Conservation (phyloP, 2,888 invertebrate genomes). For the Thymelicus sylvestris region DNA sequence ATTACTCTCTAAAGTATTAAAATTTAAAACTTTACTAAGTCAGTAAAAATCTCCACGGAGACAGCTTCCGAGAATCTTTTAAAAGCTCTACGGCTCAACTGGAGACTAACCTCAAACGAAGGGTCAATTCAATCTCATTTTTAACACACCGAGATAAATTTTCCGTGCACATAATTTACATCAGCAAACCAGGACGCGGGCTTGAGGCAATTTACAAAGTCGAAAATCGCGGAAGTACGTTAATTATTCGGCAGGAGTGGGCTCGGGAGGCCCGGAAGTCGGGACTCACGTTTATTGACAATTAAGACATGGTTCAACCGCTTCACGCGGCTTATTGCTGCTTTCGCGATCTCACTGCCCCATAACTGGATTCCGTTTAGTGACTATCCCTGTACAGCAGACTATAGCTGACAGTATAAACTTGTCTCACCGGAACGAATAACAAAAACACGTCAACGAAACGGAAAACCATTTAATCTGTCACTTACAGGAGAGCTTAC, state of each 20-base stretch:
- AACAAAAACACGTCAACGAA: slow-evolving; percentile 5
- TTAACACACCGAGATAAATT: slow-evolving; percentile 79
- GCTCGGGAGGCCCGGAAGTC: slow-evolving; percentile 56
- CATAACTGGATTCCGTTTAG: slow-evolving; percentile 56
- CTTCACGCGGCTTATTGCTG: slow-evolving; percentile 71
- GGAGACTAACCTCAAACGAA: slow-evolving; percentile 57
- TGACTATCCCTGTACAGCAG: slow-evolving; percentile 48
- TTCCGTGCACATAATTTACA: slow-evolving; percentile 81
- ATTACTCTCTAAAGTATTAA: neutral
- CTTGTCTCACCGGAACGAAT: neutral
- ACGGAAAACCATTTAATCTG: slow-evolving; percentile 4
- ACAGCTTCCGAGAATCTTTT: slow-evolving; percentile 23
- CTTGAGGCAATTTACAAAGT: slow-evolving; percentile 84
- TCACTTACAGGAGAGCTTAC: slow-evolving; percentile 9
- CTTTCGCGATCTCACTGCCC: slow-evolving; percentile 57
- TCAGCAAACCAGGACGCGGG: slow-evolving; percentile 77
- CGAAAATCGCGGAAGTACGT: slow-evolving; percentile 84
- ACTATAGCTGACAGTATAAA: neutral
- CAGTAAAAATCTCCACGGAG: slow-evolving; percentile 23
- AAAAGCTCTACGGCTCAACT: slow-evolving; percentile 35
- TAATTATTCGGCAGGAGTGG: slow-evolving; percentile 79
- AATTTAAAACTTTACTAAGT: slow-evolving; percentile 25
- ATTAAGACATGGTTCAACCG: slow-evolving; percentile 77
- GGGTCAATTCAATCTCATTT: slow-evolving; percentile 65
- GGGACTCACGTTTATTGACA: slow-evolving; percentile 82